Evolutionary conservation across 92 coral and sea anemone species (phyloP), one percentile per base, ranked within the genome.

Genomic region (Siderastrea siderea): DNA sequence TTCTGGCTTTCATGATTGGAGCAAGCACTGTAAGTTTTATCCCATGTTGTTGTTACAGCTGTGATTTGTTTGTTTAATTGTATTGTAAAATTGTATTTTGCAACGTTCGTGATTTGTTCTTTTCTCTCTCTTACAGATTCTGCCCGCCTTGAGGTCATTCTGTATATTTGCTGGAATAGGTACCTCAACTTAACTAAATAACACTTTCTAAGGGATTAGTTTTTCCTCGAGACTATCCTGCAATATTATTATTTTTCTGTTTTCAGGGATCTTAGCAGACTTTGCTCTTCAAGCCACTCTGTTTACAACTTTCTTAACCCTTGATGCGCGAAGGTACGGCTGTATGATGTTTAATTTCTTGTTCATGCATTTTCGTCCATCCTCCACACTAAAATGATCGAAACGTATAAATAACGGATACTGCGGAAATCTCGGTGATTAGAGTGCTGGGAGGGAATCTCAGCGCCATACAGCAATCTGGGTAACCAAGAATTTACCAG

Each of bases 81-180:
- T 7, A 0, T 5, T 55, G 44, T 62, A 26, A 26, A 26, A 26
- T 26, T 26, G 38, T 26, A 26, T 26, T 26, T 26, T 26, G 38
- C 38, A 26, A 0, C 38, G 38, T 26, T 26, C 38, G 38, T 53
- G n/a, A 61, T 16, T 46, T 48, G 45, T 38, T 61, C 64, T 44
- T 68, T 64, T 52, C 15, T 67, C 44, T 68, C 17, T 17, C 53
- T 70, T 38, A 13, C 75, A 96, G 99, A 93, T 94, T 71, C 92
- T 96, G 26, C 99, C 99, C 70, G 98, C 94, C 26, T 79, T 96
- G 61, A 87, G 83, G 73, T 96, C 99, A 5, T 96, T 96, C 68
- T 96, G 99, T 77, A 89, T 96, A 64, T 96, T 59, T 78, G 99
- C 99, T 74, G 99, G 95, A 54, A 84, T 96, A 68, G 98, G 98